Evolutionary conservation across 2,113 vertebrate species (phyloP).

Genomic region (Apaloderma vittatum): DNA sequence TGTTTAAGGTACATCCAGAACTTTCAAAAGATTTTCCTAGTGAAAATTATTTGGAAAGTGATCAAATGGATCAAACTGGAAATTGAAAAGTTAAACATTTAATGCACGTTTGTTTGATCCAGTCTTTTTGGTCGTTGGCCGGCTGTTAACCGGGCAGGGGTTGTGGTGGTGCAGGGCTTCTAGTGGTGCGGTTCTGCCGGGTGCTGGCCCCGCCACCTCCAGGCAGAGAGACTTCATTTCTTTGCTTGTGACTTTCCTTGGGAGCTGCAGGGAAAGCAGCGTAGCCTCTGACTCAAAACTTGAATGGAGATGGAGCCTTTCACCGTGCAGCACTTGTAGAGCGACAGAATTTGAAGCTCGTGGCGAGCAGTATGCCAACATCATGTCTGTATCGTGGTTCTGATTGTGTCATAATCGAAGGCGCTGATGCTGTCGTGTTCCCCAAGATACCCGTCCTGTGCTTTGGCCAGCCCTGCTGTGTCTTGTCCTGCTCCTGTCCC

Average conservation of each 20-base stretch:
- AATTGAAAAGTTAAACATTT: not conserved
- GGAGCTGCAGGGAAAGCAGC: not conserved
- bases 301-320: not conserved
- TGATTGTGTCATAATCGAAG: not conserved
- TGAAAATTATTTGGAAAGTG: not conserved
- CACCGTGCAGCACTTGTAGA: not conserved
- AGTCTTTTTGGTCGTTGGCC: not conserved
- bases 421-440: not conserved
- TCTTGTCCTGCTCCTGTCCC: not conserved
- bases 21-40: not conserved
- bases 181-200: not conserved
- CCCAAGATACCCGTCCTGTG: fast-evolving
- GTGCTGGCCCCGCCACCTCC: not conserved
- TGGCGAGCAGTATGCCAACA: not conserved
- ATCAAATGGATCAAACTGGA: not conserved
- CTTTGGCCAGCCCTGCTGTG: not conserved
- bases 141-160: not conserved
- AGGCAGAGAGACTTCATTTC: not conserved
- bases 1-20: not conserved
- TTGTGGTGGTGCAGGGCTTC: too few species aligned
- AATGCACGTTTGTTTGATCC: not conserved
- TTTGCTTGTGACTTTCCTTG: not conserved
- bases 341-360: not conserved
- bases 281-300: not conserved
- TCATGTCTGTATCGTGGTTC: not conserved